phyloP scores from a whole-genome alignment of 2,888 invertebrate genomes.

The Ochropleura plecta region DNA sequence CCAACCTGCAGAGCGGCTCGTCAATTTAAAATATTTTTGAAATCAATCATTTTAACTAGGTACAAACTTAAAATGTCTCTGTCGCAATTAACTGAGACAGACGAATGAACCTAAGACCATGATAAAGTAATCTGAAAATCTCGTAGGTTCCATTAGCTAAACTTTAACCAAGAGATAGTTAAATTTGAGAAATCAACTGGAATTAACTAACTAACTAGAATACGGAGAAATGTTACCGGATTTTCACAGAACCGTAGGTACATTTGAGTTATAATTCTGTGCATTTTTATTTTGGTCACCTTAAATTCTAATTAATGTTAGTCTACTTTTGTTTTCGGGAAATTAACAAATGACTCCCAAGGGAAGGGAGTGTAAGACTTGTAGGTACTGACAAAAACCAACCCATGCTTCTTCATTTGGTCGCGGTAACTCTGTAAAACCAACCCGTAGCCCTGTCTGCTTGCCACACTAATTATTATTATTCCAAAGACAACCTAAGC shows the following conservation, averaged over 20 bases:
- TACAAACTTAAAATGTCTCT: background rate
- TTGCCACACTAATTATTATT: background rate
- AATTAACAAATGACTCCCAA: too few species aligned
- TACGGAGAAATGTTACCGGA: conserved; percentile 9
- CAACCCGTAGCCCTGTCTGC: too few species aligned
- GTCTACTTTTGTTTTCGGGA: too few species aligned
- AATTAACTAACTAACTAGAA: conserved; percentile 3
- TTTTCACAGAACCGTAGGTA: conserved; percentile 2
- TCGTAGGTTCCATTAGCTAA: background rate
- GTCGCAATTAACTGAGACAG: background rate
- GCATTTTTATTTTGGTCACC: background rate
- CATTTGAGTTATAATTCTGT: conserved; percentile 2
- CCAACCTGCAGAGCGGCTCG: too few species aligned
- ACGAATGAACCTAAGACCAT: background rate
- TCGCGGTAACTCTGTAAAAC: too few species aligned
- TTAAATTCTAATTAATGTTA: background rate
- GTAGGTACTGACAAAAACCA: too few species aligned
- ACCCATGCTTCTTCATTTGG: too few species aligned
- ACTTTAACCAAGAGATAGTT: conserved; percentile 11
- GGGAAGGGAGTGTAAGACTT: too few species aligned
- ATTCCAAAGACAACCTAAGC: background rate
- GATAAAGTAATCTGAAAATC: background rate
- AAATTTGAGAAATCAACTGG: conserved; percentile 10
- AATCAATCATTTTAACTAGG: background rate
- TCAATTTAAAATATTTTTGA: too few species aligned